These are phyloP conservation scores for Labrus mixtus DNA, from an alignment of 2,113 vertebrate genomes.

Conservation along the genomic window DNA sequence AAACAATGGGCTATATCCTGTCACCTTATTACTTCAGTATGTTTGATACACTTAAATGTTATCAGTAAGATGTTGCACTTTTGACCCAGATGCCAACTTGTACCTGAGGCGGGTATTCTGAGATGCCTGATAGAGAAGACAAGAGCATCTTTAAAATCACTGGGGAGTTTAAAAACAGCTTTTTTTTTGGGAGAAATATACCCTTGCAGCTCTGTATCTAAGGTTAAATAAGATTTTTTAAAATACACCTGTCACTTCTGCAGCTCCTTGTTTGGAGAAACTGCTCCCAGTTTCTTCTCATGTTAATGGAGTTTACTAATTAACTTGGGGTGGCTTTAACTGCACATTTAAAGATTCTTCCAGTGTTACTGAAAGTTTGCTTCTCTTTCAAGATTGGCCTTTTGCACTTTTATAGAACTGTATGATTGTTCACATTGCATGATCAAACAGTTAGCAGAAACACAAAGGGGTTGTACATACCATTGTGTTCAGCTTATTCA, in stretches of 20 bases:
- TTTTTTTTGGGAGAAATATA: conserved; percentile 5
- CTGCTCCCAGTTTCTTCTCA: conserved; percentile 24
- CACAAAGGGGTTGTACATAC: background rate
- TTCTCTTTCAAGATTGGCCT: conserved; percentile 13
- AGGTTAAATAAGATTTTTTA: conserved; percentile 24
- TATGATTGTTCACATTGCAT: background rate
- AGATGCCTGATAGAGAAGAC: conserved; percentile 10
- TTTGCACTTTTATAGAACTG: background rate
- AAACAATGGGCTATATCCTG: background rate
- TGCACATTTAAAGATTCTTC: conserved; percentile 1
- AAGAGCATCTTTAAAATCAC: conserved; percentile 15
- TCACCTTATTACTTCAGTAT: background rate
- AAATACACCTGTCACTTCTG: conserved; percentile 7
- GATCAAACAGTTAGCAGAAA: background rate
- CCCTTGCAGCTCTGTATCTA: background rate
- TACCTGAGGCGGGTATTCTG: background rate
- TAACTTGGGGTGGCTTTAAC: conserved; percentile 18
- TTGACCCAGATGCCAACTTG: conserved; percentile 7
- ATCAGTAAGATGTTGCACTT: conserved; percentile 1
- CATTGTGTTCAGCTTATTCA: background rate
- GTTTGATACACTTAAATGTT: background rate
- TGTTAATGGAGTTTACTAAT: conserved; percentile 38
- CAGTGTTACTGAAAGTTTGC: conserved; percentile 12
- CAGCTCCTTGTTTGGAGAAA: conserved; percentile 16
- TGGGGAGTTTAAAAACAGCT: conserved; percentile 5